A percentile compares a stretch with the other conserved stretches of the same genome.
These are phyloP conservation scores for Aquatica leii DNA, from an alignment of 2,888 invertebrate genomes.

Conservation along the genomic window DNA sequence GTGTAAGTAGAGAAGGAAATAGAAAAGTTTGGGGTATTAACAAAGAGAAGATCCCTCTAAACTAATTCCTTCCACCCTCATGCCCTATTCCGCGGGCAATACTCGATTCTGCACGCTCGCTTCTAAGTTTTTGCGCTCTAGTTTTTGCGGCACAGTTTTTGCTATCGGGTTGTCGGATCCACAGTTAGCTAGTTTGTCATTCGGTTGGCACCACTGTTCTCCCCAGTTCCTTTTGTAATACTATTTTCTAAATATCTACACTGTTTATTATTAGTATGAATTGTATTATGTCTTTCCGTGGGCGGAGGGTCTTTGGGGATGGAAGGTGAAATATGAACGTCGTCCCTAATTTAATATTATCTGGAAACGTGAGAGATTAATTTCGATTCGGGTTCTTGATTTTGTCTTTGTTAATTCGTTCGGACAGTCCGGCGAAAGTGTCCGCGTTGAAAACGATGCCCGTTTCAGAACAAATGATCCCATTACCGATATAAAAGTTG, in stretches of 20 bases:
- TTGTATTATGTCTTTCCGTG: conserved; percentile 30
- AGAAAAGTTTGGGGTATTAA: conserved; percentile 13
- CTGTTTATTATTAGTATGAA: conserved; percentile 30
- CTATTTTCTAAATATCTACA: conserved; percentile 42
- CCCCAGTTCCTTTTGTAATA: conserved; percentile 42
- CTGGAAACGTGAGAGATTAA: conserved; percentile 12
- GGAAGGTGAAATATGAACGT: conserved; percentile 23
- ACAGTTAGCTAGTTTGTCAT: conserved; percentile 64
- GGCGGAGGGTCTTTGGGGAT: conserved; percentile 8
- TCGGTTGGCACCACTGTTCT: conserved; percentile 56
- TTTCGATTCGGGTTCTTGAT: conserved; percentile 13
- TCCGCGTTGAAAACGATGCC: conserved; percentile 40
- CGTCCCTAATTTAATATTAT: conserved; percentile 1
- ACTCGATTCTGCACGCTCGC: conserved; percentile 41
- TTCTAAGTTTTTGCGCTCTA: conserved; percentile 52
- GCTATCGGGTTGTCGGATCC: conserved; percentile 60
- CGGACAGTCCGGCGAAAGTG: conserved; percentile 30
- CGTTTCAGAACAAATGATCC: conserved; percentile 53
- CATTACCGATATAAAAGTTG: conserved; percentile 60
- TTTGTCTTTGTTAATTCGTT: conserved; percentile 30
- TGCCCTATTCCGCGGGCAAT: conserved; percentile 36
- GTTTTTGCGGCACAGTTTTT: conserved; percentile 54
- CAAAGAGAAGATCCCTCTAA: conserved; percentile 36
- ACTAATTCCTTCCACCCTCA: conserved; percentile 45
- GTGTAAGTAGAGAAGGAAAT: neutral